Evolutionary conservation across 2,797 vertebrate species (phyloP).

Genomic region (Macropus fuliginosus): DNA sequence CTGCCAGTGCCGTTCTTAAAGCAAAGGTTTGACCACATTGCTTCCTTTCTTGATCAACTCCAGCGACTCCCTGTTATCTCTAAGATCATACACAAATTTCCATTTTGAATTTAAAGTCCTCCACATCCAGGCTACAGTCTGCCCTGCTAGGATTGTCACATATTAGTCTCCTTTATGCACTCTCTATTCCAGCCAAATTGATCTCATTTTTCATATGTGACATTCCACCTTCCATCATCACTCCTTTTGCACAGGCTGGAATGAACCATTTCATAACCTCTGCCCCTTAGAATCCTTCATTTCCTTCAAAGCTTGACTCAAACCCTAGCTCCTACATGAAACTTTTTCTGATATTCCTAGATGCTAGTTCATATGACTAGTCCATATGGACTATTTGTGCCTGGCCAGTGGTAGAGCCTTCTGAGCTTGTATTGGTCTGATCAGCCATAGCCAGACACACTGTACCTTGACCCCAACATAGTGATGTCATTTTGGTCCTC

Average conservation of each 20-base stretch:
- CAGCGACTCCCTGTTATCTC: neutral
- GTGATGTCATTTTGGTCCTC: neutral
- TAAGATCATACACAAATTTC: neutral
- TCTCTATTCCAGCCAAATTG: neutral
- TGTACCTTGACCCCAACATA: neutral
- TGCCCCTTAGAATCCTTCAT: neutral
- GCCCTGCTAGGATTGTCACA: neutral
- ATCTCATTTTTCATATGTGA: neutral
- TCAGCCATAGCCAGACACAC: neutral
- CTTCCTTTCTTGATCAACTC: neutral
- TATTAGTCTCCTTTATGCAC: neutral
- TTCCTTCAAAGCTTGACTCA: neutral
- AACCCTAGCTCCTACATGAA: neutral
- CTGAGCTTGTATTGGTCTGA: neutral
- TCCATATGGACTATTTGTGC: neutral
- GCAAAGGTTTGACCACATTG: neutral
- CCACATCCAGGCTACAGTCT: neutral
- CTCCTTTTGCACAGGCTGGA: neutral
- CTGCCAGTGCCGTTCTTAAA: neutral
- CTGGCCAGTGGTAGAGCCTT: neutral
- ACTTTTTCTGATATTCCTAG: neutral
- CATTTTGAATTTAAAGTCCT: neutral
- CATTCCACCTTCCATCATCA: neutral
- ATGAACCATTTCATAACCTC: neutral
- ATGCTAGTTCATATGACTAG: neutral